Conservation (phyloP, 2,888 invertebrate genomes). For the Tuberolachnus salignus region DNA sequence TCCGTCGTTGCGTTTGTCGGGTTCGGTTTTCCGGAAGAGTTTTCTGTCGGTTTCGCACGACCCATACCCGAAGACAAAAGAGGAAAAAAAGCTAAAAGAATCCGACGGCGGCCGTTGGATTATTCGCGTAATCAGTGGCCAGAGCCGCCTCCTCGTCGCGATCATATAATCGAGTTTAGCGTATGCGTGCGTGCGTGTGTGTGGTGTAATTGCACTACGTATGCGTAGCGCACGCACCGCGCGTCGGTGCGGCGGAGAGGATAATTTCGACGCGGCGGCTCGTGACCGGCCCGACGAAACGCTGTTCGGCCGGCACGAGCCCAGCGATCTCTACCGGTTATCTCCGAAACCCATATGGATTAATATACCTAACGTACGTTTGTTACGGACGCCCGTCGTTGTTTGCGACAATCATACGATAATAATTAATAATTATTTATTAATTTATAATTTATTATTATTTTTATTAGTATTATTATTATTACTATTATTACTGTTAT, state of each 20-base stretch:
- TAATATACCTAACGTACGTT: no score
- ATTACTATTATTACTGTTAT: no score
- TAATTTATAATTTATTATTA: no score
- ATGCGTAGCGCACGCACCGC: background rate
- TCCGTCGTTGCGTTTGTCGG: no score
- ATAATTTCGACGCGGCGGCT: background rate
- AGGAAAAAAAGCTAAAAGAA: no score
- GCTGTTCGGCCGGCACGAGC: constrained; percentile 31
- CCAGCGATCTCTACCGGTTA: constrained; percentile 12
- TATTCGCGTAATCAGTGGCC: background rate
- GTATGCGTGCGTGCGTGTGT: background rate
- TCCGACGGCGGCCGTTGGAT: no score
- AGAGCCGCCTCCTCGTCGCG: background rate
- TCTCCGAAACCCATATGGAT: background rate
- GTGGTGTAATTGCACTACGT: no score
- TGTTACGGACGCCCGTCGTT: background rate
- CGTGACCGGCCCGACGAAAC: background rate
- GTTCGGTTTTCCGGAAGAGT: background rate
- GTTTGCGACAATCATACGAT: background rate
- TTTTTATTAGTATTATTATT: no score
- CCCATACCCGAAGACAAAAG: no score
- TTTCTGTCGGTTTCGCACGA: background rate
- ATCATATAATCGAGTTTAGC: background rate
- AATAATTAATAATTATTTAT: no score
- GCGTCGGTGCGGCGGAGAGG: background rate